These are phyloP conservation scores for Equus quagga DNA, from an alignment of 2,113 vertebrate species.

Conservation along the genomic window DNA sequence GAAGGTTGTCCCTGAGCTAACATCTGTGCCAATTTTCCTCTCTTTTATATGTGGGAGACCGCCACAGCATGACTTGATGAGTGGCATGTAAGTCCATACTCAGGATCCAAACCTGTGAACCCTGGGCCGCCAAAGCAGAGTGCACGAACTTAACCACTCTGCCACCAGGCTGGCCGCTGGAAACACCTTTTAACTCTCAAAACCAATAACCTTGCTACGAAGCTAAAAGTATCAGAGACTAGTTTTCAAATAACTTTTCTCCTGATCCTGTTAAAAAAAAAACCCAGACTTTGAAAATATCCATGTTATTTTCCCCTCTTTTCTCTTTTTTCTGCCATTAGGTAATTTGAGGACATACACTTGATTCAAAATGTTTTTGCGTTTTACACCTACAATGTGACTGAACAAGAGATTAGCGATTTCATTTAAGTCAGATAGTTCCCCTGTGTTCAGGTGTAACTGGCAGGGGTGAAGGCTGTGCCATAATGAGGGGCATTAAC, in stretches of 20 bases:
- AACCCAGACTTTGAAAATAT: neutral
- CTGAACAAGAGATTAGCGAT: neutral
- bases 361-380: constrained; percentile 35
- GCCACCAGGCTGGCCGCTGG: neutral
- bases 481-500: neutral
- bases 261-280: neutral
- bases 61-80: too few relatives aligned
- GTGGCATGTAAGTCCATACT: too few relatives aligned
- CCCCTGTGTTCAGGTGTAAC: neutral
- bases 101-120: too few relatives aligned
- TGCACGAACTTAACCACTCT: too few relatives aligned
- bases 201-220: neutral
- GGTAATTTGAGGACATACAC: neutral
- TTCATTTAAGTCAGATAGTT: neutral
- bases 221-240: neutral
- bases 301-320: neutral
- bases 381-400: neutral
- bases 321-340: neutral
- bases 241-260: neutral
- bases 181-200: neutral
- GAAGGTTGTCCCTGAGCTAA: too few relatives aligned
- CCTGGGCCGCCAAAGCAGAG: too few relatives aligned
- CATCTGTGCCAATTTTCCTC: too few relatives aligned
- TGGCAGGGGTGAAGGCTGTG: neutral
- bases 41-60: too few relatives aligned